phyloP scores from a whole-genome alignment of 2,797 vertebrate genomes.

The Pipistrellus pipistrellus region DNA sequence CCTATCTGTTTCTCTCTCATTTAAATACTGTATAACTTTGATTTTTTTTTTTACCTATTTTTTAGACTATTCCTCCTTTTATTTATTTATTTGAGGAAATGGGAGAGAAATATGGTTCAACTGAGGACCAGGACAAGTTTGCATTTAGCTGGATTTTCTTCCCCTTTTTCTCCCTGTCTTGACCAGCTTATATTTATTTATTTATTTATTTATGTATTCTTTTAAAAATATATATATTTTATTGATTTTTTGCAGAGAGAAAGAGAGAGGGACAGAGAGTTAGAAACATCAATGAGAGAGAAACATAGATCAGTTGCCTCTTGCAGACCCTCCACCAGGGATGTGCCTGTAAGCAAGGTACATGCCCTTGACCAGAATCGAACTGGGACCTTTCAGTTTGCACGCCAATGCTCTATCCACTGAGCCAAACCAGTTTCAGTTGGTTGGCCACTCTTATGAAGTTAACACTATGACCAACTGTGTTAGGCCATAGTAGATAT shows the following conservation, averaged over 20 bases:
- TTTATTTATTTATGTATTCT: background rate
- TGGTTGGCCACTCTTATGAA: constrained; percentile 12
- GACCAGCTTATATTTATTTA: background rate
- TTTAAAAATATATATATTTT: too few relatives aligned
- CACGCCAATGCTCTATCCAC: too few relatives aligned
- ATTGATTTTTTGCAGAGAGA: too few relatives aligned
- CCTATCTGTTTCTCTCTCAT: background rate
- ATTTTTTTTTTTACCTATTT: background rate
- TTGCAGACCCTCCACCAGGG: too few relatives aligned
- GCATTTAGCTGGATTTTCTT: background rate
- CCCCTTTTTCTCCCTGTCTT: background rate
- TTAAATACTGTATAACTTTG: background rate
- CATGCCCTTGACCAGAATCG: too few relatives aligned
- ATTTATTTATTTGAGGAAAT: background rate
- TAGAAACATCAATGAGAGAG: too few relatives aligned
- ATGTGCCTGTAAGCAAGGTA: too few relatives aligned
- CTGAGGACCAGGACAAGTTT: background rate
- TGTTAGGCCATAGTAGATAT: background rate
- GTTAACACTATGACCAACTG: background rate
- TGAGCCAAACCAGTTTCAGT: too few relatives aligned
- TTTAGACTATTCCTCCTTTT: background rate
- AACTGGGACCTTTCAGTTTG: too few relatives aligned
- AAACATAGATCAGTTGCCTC: too few relatives aligned
- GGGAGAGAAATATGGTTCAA: background rate
- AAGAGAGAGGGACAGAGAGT: too few relatives aligned